phyloP scores from a whole-genome alignment of 2,113 vertebrate species.

The Aix galericulata region DNA sequence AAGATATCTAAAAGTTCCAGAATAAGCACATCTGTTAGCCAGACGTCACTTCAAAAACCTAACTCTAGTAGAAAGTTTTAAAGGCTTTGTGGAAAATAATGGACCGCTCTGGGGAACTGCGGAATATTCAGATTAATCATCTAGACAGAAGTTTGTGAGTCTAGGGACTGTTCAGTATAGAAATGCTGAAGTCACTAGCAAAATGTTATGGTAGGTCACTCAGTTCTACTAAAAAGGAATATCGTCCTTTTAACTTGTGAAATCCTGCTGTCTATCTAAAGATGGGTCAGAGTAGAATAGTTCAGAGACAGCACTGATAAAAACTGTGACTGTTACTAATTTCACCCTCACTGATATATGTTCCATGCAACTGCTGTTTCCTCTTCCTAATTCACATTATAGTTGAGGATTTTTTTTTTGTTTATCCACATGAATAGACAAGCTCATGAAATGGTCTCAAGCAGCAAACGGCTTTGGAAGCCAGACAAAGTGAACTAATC shows the following conservation, averaged over 20 bases:
- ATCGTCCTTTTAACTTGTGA: conserved; percentile 46
- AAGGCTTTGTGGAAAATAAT: conserved; percentile 49
- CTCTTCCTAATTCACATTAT: conserved; percentile 57
- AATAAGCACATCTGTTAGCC: conserved; percentile 43
- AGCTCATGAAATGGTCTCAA: conserved; percentile 63
- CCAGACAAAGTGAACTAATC: conserved; percentile 71
- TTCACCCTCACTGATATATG: conserved; percentile 34
- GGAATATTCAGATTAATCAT: conserved; percentile 67
- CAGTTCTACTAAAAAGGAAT: conserved; percentile 26
- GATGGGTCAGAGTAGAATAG: conserved; percentile 29
- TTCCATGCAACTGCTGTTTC: conserved; percentile 36
- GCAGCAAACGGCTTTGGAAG: conserved; percentile 71
- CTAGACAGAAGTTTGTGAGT: conserved; percentile 61
- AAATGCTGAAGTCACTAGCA: conserved; percentile 59
- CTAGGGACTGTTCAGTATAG: conserved; percentile 47
- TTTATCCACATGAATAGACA: conserved; percentile 69
- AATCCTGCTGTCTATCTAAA: conserved; percentile 40
- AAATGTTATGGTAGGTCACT: conserved; percentile 39
- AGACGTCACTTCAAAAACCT: conserved; percentile 41
- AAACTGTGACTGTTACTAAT: conserved; percentile 36
- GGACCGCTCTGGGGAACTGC: conserved; percentile 50
- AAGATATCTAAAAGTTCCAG: conserved; percentile 25
- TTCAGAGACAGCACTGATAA: neutral
- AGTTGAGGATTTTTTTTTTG: conserved; percentile 22
- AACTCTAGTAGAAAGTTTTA: conserved; percentile 48